Conservation (phyloP, 2,888 invertebrate genomes). For the Lampropteryx suffumata region DNA sequence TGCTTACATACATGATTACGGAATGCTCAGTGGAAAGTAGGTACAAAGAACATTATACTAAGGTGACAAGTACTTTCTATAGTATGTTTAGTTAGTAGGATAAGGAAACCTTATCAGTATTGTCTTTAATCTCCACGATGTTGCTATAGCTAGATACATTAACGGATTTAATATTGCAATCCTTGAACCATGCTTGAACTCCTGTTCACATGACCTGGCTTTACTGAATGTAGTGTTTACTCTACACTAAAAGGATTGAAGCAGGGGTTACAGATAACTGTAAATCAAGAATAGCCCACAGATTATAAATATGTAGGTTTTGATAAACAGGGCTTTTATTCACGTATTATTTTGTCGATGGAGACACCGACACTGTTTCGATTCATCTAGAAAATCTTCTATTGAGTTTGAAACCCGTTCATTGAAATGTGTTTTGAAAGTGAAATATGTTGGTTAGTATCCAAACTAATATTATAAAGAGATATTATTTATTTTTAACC, state of each 20-base stretch:
- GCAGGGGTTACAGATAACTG: background rate
- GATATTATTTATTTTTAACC: too few relatives aligned
- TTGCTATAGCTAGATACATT: slow-evolving; percentile 18
- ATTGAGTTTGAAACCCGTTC: too few relatives aligned
- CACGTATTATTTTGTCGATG: too few relatives aligned
- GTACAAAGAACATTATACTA: slow-evolving; percentile 10
- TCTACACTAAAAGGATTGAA: background rate
- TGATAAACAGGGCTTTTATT: too few relatives aligned
- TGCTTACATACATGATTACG: background rate
- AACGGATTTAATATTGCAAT: slow-evolving; percentile 23
- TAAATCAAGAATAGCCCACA: too few relatives aligned
- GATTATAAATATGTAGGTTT: background rate
- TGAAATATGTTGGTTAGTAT: too few relatives aligned
- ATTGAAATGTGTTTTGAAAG: too few relatives aligned
- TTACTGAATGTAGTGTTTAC: background rate
- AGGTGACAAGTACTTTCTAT: slow-evolving; percentile 23
- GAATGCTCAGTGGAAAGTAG: slow-evolving; percentile 5
- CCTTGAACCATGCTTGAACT: slow-evolving; percentile 23
- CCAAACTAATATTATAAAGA: too few relatives aligned
- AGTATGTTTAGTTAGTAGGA: slow-evolving; percentile 32
- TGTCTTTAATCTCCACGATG: slow-evolving; percentile 40
- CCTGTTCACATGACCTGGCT: slow-evolving; percentile 16
- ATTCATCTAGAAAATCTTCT: too few relatives aligned
- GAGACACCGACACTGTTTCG: too few relatives aligned
- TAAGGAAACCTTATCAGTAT: slow-evolving; percentile 51